phyloP scores from a whole-genome alignment of 2,113 vertebrate genomes.

The Pampusana beccarii region DNA sequence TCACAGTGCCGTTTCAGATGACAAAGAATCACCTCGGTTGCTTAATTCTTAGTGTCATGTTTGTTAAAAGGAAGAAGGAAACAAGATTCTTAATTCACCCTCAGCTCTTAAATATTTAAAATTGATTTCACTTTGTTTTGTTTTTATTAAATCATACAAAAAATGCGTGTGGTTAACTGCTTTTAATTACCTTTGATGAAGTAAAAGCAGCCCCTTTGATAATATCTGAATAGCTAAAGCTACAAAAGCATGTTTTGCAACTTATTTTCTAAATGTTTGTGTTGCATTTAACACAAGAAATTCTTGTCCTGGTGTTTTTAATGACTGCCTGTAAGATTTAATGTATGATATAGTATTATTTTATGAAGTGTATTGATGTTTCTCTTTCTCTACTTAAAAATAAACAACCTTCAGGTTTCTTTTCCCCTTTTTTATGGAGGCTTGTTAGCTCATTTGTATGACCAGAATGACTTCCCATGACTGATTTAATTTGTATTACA shows the following conservation, averaged over 20 bases:
- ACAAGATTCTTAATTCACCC: neutral
- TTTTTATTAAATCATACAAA: neutral
- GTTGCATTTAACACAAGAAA: neutral
- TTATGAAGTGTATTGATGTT: neutral
- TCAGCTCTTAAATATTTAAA: neutral
- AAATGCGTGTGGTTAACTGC: neutral
- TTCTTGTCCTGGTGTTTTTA: neutral
- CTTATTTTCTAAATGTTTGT: neutral
- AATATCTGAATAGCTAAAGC: neutral
- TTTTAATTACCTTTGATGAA: neutral
- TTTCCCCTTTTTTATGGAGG: neutral
- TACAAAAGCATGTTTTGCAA: neutral
- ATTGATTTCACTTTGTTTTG: neutral
- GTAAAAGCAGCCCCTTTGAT: neutral
- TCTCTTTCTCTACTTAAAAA: neutral
- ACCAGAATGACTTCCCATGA: neutral
- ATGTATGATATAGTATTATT: neutral
- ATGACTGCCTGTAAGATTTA: neutral
- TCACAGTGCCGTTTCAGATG: neutral
- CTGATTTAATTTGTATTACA: neutral
- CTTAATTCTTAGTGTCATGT: neutral
- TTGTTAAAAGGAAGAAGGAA: neutral
- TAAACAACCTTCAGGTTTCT: neutral
- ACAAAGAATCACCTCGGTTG: neutral
- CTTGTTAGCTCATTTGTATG: neutral